These are phyloP conservation scores for Clanis bilineata DNA, from an alignment of 2,888 invertebrate species.

Conservation along the genomic window DNA sequence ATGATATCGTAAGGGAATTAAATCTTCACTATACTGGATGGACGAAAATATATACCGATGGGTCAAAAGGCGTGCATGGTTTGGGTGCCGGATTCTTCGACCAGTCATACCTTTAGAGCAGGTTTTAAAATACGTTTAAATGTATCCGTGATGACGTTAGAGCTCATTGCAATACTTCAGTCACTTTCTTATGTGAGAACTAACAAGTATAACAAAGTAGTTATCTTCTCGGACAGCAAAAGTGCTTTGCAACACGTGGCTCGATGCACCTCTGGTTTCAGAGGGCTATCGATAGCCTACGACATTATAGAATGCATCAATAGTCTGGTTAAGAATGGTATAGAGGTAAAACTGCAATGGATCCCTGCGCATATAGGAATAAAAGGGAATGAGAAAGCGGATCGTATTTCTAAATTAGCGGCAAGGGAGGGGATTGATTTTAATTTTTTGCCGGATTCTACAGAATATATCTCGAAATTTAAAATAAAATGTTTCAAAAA, in stretches of 20 bases:
- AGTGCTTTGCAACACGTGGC: background rate
- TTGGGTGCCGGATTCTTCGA: background rate
- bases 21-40: background rate
- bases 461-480: no score
- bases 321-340: background rate
- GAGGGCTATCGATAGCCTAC: slow-evolving; percentile 7
- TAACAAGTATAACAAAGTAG: background rate
- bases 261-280: slow-evolving; percentile 5
- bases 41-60: background rate
- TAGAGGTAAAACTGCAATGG: background rate
- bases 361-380: background rate
- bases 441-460: no score
- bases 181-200: background rate
- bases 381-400: no score
- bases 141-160: background rate
- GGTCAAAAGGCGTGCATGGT: background rate
- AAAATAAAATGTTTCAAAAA: no score
- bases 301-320: background rate
- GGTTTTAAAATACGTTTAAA: background rate
- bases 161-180: background rate
- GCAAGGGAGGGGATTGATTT: no score
- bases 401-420: no score
- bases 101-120: background rate
- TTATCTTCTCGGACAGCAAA: background rate
- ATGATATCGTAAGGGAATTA: background rate